Percentiles rank a stretch among this genome's conserved stretches.
Conservation (phyloP, 2,888 invertebrate genomes). For the Mesodorylaimus sp. region DNA sequence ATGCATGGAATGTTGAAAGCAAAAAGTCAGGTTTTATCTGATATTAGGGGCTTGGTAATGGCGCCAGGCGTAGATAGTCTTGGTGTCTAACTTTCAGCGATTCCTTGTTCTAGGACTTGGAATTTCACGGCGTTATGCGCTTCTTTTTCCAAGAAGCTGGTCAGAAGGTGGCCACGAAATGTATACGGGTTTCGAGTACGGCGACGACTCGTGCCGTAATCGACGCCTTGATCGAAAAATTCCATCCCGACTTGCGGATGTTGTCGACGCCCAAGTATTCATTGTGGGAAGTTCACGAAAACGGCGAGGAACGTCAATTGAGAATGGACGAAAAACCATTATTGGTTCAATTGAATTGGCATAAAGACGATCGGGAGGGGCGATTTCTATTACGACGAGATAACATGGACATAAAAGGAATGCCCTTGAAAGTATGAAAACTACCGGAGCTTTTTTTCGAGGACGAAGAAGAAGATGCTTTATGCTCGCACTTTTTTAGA, state of each 20-base stretch:
- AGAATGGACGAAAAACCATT: constrained; percentile 81
- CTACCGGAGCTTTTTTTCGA: not conserved
- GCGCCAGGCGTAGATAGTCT: too few species aligned
- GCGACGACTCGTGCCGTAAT: constrained; percentile 90
- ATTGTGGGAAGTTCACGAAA: constrained; percentile 52
- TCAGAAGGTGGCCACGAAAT: constrained; percentile 95
- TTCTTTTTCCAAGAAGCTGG: constrained; percentile 98
- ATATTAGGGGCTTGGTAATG: too few species aligned
- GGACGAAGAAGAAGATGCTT: too few species aligned
- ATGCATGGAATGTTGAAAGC: too few species aligned
- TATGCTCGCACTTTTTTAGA: too few species aligned
- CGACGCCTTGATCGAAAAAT: constrained; percentile 91
- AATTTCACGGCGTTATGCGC: constrained; percentile 98
- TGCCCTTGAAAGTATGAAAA: not conserved
- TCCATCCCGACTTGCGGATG: constrained; percentile 98
- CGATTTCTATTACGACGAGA: constrained; percentile 77
- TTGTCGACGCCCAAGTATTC: constrained; percentile 46
- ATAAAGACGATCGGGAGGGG: constrained; percentile 92
- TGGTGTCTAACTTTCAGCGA: not conserved
- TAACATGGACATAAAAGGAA: constrained; percentile 25
- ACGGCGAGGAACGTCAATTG: constrained; percentile 67
- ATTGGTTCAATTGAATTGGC: constrained; percentile 94
- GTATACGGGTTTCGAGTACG: constrained; percentile 87
- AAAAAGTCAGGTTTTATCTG: too few species aligned
- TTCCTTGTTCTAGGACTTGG: constrained; percentile 55